Evolutionary conservation across 1,140 invertebrate genomes (phyloP).

Genomic region (Thaumetopoea pityocampa): DNA sequence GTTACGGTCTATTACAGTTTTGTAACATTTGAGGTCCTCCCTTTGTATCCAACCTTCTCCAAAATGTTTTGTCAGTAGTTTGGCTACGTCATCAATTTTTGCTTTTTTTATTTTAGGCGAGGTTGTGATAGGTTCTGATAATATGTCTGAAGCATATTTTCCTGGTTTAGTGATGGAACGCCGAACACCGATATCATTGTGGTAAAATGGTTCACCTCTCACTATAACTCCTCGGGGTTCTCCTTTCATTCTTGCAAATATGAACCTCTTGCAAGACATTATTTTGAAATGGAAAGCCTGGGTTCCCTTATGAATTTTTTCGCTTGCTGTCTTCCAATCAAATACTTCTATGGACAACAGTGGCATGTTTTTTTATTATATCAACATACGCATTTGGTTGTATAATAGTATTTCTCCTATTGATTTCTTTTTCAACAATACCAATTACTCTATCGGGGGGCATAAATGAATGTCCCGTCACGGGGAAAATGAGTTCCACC

Average conservation of each 20-base stretch:
- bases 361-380: constrained; percentile 22
- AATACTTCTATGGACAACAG: constrained; percentile 15
- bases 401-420: constrained; percentile 23
- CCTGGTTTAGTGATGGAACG: constrained; percentile 14
- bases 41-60: constrained; percentile 3
- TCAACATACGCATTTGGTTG: constrained; percentile 21
- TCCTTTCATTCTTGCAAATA: constrained; percentile 16
- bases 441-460: constrained; percentile 30
- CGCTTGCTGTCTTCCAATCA: constrained; percentile 24
- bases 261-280: constrained; percentile 24
- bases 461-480: constrained; percentile 33
- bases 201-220: constrained; percentile 26
- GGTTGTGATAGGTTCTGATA: constrained; percentile 1
- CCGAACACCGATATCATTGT: constrained; percentile 8
- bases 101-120: constrained; percentile 11
- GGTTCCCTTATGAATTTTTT: constrained; percentile 15
- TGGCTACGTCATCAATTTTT: constrained; percentile 3
- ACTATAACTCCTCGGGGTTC: constrained; percentile 22
- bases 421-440: constrained; percentile 28
- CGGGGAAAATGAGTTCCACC: constrained; percentile 29
- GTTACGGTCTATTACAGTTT: constrained; percentile 3
- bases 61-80: constrained; percentile 7
- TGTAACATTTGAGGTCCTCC: constrained; percentile 8
- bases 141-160: constrained; percentile 10
- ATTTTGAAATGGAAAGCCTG: constrained; percentile 28